Percentiles rank a stretch among this genome's conserved stretches.
Conservation (phyloP, 2,113 vertebrate species). For the Ceyx melanurus region DNA sequence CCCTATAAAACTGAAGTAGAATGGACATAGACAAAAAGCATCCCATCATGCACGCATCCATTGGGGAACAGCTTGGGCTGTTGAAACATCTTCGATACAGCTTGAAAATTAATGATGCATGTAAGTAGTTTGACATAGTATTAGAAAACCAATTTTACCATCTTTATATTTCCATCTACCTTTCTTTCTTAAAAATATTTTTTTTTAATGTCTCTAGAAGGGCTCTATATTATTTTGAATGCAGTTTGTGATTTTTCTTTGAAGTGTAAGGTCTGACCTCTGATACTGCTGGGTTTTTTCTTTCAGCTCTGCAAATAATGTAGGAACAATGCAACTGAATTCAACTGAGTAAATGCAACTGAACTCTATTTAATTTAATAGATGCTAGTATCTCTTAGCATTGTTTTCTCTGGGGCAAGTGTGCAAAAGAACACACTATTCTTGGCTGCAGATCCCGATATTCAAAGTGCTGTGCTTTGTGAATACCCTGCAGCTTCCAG, state of each 20-base stretch:
- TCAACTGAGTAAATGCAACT: not conserved
- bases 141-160: not conserved
- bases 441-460: not conserved
- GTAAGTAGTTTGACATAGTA: not conserved
- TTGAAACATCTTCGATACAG: not conserved
- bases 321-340: not conserved
- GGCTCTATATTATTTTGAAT: not conserved
- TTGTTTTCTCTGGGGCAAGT: not conserved
- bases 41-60: rapidly evolving
- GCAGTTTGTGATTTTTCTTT: not conserved
- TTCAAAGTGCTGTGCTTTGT: not conserved
- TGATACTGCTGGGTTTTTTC: not conserved
- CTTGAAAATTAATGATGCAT: not conserved
- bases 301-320: not conserved
- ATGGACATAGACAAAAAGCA: too few species aligned
- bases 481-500: not conserved
- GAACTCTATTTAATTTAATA: not conserved
- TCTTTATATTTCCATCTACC: not conserved
- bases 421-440: not conserved
- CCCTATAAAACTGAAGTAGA: not conserved
- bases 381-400: not conserved
- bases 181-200: not conserved
- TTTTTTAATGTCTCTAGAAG: not conserved
- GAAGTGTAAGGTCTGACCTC: not conserved
- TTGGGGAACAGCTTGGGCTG: not conserved